phyloP scores from a whole-genome alignment of 37 sponge, comb jelly and placozoan species.

The Mnemiopsis leidyi region DNA sequence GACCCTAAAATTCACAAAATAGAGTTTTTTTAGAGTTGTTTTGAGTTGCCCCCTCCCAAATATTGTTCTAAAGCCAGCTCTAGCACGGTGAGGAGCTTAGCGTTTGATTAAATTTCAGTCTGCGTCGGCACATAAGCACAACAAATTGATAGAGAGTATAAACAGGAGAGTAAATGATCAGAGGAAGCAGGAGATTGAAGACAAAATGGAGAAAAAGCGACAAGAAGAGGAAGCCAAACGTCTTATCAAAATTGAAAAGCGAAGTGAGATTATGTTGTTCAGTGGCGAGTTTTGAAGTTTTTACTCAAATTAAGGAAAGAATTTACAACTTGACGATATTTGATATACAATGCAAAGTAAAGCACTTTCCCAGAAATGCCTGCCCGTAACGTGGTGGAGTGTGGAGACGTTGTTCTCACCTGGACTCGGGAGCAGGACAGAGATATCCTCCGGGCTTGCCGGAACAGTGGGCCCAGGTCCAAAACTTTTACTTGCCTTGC shows the following conservation, averaged over 20 bases:
- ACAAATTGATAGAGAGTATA: slow-evolving; percentile 23
- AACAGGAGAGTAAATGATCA: background rate
- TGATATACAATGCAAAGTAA: no score
- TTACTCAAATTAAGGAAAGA: no score
- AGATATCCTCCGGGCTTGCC: slow-evolving; percentile 20
- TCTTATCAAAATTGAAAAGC: background rate
- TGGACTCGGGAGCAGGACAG: slow-evolving; percentile 60
- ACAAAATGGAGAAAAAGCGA: background rate
- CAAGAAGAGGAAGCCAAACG: background rate
- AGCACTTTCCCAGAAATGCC: background rate
- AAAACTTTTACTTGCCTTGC: background rate
- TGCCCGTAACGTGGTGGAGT: slow-evolving; percentile 41
- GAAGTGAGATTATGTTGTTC: slow-evolving; percentile 14
- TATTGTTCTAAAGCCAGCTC: no score
- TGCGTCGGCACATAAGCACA: background rate
- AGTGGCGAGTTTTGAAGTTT: no score
- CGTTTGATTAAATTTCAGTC: no score
- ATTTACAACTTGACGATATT: no score
- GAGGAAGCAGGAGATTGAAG: slow-evolving; percentile 21
- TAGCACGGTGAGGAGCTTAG: no score
- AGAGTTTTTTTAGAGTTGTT: no score
- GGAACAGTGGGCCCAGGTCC: background rate
- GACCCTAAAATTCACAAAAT: no score
- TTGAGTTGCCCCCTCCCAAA: no score
- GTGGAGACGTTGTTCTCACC: slow-evolving; percentile 25